Conservation (phyloP, 2,797 vertebrate genomes). For the Lagothrix lagotricha region DNA sequence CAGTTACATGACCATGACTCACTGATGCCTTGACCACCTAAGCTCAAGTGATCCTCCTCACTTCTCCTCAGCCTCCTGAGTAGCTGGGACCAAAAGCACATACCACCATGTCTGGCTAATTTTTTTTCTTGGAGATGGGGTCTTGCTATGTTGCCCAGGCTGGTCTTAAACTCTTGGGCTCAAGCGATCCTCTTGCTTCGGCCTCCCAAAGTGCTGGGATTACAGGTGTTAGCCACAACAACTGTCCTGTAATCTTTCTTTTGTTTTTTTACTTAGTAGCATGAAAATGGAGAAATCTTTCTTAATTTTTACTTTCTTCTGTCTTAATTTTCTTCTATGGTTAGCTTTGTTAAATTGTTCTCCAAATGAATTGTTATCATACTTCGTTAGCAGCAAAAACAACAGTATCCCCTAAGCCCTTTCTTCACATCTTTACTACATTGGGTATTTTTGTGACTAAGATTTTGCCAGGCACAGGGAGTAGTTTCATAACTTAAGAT, state of each 20-base stretch:
- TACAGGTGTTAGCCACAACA: background rate
- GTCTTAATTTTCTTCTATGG: background rate
- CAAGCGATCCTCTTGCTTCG: background rate
- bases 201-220: background rate
- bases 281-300: background rate
- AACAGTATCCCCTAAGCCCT: background rate
- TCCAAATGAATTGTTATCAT: background rate
- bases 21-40: background rate
- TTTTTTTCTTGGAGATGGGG: background rate
- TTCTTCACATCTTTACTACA: background rate
- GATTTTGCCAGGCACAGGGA: conserved; percentile 28
- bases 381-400: conserved; percentile 31
- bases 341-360: conserved; percentile 40
- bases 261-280: too few relatives aligned
- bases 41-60: background rate
- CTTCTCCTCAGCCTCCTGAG: background rate
- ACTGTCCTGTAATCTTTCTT: background rate
- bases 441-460: background rate
- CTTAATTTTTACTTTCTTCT: conserved; percentile 35
- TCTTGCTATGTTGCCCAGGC: background rate
- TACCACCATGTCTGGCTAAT: background rate
- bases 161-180: background rate
- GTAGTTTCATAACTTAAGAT: background rate
- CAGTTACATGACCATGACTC: background rate
- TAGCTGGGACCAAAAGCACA: background rate